Base-by-base conservation (phyloP, 2,888 invertebrate species). In the Lycophotia porphyrea region DNA sequence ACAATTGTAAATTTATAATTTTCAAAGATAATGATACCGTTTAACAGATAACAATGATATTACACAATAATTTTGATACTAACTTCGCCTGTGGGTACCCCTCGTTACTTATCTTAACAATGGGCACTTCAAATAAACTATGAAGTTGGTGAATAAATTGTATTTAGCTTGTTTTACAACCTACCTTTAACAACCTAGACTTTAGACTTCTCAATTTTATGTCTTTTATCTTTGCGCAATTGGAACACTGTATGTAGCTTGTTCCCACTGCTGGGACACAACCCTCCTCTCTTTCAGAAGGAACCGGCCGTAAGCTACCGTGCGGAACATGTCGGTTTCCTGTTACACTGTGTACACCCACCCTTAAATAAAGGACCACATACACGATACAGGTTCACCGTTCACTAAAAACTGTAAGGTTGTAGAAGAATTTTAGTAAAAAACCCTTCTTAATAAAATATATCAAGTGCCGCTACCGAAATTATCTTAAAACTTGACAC, bases 51-150 rank as follows among this genome's bases (percentile, higher is more conserved):
- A 81, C 74, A 80, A 69, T 47, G 39, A 69, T 76, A 76, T 86
- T 83, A 86, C 84, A 78, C 71, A 87, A 85, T 79, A 69, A 86
- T 78, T 78, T 81, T 79, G 61, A 72, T 76, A 71, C 75, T 70
- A 75, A 83, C 77, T 81, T 76, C 52, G 65, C 68, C 70, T 36
- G 27, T 74, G 60, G 66, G 60, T 68, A 55, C 67, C 74, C 65
- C 65, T 76, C 39, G 52, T 80, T 76, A 65, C 47, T 82, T 83
- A 83, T 72, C 66, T 75, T 66, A 85, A 85, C 82, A 82, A 80
- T 82, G 66, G 76, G 7, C 49, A 71, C 74, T 81, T 80, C 64
- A 55, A 72, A 68, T 80, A 68, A 72, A 71, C 70, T 71, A 42
- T 76, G 67, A 73, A 86, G 66, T 74, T 78, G 49, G 61, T 42